These are phyloP conservation scores for Drosophila stalkeri DNA, from an alignment of 2,888 invertebrate species.

Conservation along the genomic window DNA sequence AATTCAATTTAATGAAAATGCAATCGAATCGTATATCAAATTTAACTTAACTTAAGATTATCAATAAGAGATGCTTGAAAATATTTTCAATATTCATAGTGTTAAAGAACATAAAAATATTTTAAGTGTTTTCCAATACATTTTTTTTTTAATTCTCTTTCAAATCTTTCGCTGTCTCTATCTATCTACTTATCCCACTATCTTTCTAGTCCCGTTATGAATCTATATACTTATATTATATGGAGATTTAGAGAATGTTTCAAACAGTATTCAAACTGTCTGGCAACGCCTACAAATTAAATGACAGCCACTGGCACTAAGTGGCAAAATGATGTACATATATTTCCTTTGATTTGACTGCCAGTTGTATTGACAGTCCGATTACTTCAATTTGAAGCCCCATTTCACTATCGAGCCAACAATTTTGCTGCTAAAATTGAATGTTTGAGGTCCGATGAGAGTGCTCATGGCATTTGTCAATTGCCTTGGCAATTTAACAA, in stretches of 20 bases:
- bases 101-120: neutral
- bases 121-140: neutral
- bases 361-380: neutral
- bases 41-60: constrained; percentile 2
- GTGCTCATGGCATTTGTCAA: neutral
- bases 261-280: neutral
- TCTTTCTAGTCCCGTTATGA: neutral
- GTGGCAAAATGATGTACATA: neutral
- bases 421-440: neutral
- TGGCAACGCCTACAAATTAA: neutral
- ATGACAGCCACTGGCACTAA: neutral
- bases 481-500: neutral
- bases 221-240: neutral
- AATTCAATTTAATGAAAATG: constrained; percentile 1
- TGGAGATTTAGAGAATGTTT: neutral
- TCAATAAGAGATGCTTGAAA: neutral
- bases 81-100: neutral
- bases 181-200: too few relatives aligned
- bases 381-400: neutral
- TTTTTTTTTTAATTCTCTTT: neutral
- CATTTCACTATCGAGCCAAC: neutral
- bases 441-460: neutral
- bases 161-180: neutral
- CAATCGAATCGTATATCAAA: constrained; percentile 8
- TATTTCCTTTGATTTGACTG: neutral